Evolutionary conservation across 1,140 invertebrate genomes (phyloP).

Genomic region (Polypedilum vanderplanki): DNA sequence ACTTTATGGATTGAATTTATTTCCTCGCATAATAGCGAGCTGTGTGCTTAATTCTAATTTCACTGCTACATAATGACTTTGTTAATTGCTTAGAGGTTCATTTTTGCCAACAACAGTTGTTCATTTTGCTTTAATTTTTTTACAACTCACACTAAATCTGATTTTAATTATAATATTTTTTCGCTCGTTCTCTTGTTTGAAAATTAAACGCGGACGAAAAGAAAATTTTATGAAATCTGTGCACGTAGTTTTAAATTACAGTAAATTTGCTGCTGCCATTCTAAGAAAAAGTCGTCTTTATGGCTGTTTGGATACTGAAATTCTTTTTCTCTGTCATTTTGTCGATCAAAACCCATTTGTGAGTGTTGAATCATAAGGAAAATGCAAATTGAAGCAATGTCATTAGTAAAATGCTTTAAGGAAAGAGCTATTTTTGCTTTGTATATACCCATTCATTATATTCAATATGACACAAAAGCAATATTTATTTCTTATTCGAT

Average conservation of each 20-base stretch:
- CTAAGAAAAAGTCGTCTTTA: background rate
- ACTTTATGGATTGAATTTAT: constrained; percentile 14
- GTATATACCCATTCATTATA: too few species aligned
- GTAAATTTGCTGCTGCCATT: background rate
- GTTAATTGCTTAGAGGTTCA: background rate
- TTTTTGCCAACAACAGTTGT: background rate
- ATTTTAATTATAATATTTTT: constrained; percentile 1
- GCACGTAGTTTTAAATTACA: constrained; percentile 1
- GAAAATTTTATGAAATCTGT: background rate
- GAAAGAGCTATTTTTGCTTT: too few species aligned
- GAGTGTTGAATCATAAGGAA: too few species aligned
- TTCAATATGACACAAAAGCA: too few species aligned
- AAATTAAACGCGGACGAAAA: background rate
- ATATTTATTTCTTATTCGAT: too few species aligned
- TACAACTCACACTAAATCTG: background rate
- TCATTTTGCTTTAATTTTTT: constrained; percentile 11
- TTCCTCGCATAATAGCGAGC: background rate
- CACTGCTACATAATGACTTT: constrained; percentile 12
- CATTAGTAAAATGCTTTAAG: too few species aligned
- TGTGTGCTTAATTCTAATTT: constrained; percentile 4
- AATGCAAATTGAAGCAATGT: too few species aligned
- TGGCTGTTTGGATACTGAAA: too few species aligned
- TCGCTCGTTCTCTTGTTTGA: too few species aligned
- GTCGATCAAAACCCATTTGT: too few species aligned
- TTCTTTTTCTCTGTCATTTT: too few species aligned